Base-by-base conservation (phyloP, 2,888 invertebrate species). In the Drosophila neotestacea region DNA sequence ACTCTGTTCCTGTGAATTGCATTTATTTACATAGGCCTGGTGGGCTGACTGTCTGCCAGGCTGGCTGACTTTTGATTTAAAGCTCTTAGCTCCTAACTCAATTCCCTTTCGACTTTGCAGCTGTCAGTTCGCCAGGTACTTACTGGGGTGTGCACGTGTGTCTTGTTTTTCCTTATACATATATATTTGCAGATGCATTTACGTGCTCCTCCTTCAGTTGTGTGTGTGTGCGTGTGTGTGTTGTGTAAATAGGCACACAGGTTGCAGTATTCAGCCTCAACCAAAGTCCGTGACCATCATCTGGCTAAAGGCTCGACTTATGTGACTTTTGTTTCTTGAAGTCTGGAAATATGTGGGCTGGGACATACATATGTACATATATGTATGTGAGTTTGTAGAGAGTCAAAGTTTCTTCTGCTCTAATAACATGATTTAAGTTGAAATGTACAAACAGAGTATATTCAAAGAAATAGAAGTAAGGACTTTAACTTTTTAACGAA, bases 11-110 rank as follows among this genome's bases (percentile, higher is more conserved):
- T 84, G 79, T 84, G 81, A 79, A 81, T 74, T 86, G 86, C 84
- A 81, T 85, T 81, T 85, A 86, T 85, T 85, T 85, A 85, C 86
- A 85, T 85, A 85, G 84, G 84, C 86, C 76, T 60, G 70, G 66
- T 68, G 55, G 55, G 22, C 51, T 42, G 60, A 13, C 41, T 51
- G 42, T 38, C 60, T 64, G 42, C 41, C 56, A 39, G 72, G 42
- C 60, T 60, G 60, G 46, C 75, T 86, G 86, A 84, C 84, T 84
- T 85, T 84, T 86, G 86, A 86, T 84, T 84, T 86, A 86, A 84
- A 85, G 84, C 84, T 73, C 79, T 82, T 82, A 66, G 70, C 70
- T 65, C 71, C 77, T 86, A 86, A 81, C 86, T 86, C 79, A 76
- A 85, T 85, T 84, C 84, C 79, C 84, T 77, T 77, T 69, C 66